Base-by-base conservation (phyloP, 2,797 vertebrate species). In the Centropyge bicolor region DNA sequence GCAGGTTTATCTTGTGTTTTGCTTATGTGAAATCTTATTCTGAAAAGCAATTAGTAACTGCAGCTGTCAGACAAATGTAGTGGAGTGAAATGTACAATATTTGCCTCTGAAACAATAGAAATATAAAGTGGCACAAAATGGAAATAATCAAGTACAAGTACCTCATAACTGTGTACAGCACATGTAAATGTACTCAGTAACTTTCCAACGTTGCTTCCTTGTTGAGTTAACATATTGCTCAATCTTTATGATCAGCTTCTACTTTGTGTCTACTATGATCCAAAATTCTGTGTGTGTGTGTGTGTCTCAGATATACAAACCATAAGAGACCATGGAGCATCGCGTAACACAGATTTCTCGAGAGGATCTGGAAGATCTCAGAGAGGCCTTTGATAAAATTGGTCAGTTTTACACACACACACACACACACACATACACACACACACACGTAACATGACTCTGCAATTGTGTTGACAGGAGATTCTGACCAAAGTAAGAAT, bases 321-420 rank as follows among this genome's bases (percentile, higher is more conserved):
- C 74, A 75, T 72, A 20, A 68, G 69, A 77, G 36, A 76, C 86
- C 31, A 99, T 99, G 98, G 97, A 96, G 88, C 96, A 95, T 85
- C 96, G 95, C 2, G 61, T 96, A 77, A 98, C 96, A 6, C 97
- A 97, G 76, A 97, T 99, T 90, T 96, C 97, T 79, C 90, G 96
- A 79, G 98, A 98, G 35, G 96, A 99, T 82, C 96, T 99, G 84
- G 97, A 98, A 56, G 98, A 99, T 1, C 95, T 99, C 41, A 94
- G 94, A 84, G 97, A 98, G 81, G 98, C 98, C 19, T 99, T 99
- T 78, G 90, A 94, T 86, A 99, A 96, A 95, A 98, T 99, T 51
- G 98, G 98, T 99, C 83, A 86, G 94, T 90, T 59, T 71, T 3
- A 24, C 46, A 19, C 3, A 0, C 46, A 6, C 41, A 11, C 67